These are phyloP conservation scores for Rhinella marina DNA, from an alignment of 2,797 vertebrate species.

Conservation along the genomic window DNA sequence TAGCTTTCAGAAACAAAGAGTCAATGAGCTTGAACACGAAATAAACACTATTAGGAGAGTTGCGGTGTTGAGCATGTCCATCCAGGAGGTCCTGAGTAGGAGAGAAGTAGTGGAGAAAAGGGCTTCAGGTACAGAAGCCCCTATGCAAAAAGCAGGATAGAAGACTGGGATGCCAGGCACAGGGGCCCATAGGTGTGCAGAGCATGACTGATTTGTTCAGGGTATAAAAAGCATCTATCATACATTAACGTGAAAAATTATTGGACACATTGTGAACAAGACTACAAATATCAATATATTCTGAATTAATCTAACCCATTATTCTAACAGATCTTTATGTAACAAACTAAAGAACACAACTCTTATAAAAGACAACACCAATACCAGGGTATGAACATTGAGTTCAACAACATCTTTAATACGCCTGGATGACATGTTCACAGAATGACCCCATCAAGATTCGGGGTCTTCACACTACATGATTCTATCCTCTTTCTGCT, in stretches of 20 bases:
- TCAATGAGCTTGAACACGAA: no score
- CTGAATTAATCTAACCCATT: background rate
- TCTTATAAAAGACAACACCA: background rate
- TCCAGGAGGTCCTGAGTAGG: no score
- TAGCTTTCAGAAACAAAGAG: no score
- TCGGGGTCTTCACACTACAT: background rate
- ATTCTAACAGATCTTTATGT: background rate
- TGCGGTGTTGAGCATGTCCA: no score
- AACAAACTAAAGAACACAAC: background rate
- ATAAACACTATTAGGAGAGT: no score
- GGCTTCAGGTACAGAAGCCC: no score
- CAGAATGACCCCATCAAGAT: background rate
- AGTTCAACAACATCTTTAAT: background rate
- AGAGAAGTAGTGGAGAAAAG: no score
- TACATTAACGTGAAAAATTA: background rate
- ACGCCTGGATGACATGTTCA: background rate
- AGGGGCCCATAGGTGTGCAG: no score
- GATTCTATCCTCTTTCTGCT: slow-evolving; percentile 1
- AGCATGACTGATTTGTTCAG: background rate
- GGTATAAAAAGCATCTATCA: background rate
- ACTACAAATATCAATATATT: background rate
- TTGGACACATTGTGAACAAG: background rate
- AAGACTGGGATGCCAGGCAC: no score
- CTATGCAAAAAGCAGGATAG: no score
- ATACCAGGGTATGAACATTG: background rate